Evolutionary conservation across 2,113 vertebrate species (phyloP), one percentile per base, ranked within the genome.

Genomic region (Lepisosteus oculatus): DNA sequence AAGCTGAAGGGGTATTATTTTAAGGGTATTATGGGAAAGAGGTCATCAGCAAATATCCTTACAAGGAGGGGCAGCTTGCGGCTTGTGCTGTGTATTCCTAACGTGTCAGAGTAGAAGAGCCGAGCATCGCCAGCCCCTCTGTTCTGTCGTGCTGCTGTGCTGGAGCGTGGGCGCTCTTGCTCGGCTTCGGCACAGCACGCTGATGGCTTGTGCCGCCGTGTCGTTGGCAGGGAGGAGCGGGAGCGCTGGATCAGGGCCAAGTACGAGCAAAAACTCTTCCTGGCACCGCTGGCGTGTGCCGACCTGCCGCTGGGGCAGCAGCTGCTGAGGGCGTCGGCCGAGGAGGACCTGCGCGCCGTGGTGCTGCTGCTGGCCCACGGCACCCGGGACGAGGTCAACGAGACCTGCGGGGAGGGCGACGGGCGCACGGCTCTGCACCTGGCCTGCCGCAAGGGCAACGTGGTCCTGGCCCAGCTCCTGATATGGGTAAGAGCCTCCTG

Each of bases 211-310:
- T 29, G 29, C 29, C 29, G 29, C 29, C 29, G 29, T 29, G 29
- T 29, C 29, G 29, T 29, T 29, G 29, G 29, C 83, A 99, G 97
- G 92, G 97, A 99, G 74, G 97, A 99, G 78, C 91, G 98, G 1
- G 97, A 99, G 72, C 93, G 95, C 7, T 99, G 97, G 96, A 98
- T 99, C 79, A 92, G 96, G 12, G 97, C 97, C 0, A 99, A 99
- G 83, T 99, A 99, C 0, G 97, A 99, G 84, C 96, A 98, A 89
- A 97, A 95, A 15, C 90, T 98, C 55, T 99, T 99, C 90, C 85
- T 99, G 77, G 92, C 95, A 0, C 85, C 94, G 0, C 85, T 94
- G 78, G 86, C 92, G 0, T 87, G 90, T 85, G 65, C 87, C 0
- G 96, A 99, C 43, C 86, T 97, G 11, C 84, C 94, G 2, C 90